phyloP scores from a whole-genome alignment of 2,113 vertebrate genomes.

The Bothrops jararaca region DNA sequence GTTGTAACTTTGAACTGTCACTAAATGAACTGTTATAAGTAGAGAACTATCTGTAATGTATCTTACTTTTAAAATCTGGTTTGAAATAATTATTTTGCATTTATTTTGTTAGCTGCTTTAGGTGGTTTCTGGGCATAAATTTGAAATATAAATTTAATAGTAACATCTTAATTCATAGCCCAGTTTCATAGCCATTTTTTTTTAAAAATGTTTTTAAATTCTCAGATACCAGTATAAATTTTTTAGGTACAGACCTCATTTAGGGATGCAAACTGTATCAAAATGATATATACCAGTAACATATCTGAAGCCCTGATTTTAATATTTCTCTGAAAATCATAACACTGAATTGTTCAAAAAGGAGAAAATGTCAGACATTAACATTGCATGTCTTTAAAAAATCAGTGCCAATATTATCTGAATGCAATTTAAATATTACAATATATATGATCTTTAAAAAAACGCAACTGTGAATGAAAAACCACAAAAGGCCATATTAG shows the following conservation, averaged over 20 bases:
- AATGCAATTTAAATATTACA: not conserved
- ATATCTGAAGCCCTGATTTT: not conserved
- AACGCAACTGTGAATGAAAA: not conserved
- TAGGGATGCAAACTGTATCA: not conserved
- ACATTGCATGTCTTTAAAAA: not conserved
- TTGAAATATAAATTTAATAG: not conserved
- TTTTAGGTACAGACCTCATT: not conserved
- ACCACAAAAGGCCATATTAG: fast-evolving
- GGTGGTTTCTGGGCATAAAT: not conserved
- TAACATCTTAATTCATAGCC: not conserved
- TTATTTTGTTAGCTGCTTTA: not conserved
- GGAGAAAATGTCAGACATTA: not conserved
- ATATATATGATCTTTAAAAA: not conserved
- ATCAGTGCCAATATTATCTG: not conserved
- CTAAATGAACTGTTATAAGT: not conserved
- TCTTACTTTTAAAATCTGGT: not conserved
- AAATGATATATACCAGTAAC: not conserved
- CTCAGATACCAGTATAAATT: not conserved
- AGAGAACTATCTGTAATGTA: not conserved
- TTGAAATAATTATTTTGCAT: not conserved
- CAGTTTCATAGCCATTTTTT: not conserved
- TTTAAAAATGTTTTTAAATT: not conserved
- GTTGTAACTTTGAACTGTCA: not conserved
- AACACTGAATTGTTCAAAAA: not conserved
- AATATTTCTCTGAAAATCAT: not conserved